Conservation (phyloP, 2,888 invertebrate species). For the Agrypnus murinus region DNA sequence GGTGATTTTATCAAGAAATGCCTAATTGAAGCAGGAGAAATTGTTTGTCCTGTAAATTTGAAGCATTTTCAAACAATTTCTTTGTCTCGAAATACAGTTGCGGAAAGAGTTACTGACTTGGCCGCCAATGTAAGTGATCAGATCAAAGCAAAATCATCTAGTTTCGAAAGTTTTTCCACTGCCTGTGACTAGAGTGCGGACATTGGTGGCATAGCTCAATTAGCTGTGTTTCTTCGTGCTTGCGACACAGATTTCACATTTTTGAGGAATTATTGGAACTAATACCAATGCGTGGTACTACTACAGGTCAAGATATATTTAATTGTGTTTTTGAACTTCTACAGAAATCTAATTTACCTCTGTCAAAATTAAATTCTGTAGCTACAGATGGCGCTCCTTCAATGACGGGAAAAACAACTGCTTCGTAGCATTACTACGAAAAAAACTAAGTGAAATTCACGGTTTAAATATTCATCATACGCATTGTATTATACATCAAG, state of each 20-base stretch:
- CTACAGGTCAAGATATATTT: not conserved
- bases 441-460: not conserved
- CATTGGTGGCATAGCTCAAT: not conserved
- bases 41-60: not conserved
- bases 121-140: too few species aligned
- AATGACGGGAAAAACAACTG: not conserved
- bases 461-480: not conserved
- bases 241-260: not conserved
- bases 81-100: constrained; percentile 5
- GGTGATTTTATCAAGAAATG: too few species aligned
- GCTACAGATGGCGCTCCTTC: not conserved
- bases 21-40: not conserved
- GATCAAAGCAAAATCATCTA: constrained; percentile 2
- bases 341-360: not conserved
- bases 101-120: not conserved
- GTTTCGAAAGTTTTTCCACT: not conserved
- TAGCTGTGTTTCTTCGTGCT: not conserved
- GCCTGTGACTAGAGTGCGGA: constrained; percentile 5
- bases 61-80: not conserved
- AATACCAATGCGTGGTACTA: not conserved
- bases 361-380: not conserved
- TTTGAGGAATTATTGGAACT: constrained; percentile 1
- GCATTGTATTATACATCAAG: not conserved
- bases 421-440: too few species aligned
- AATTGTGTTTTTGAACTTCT: too few species aligned